A percentile compares a stretch with the other conserved stretches of the same genome.
Conservation (phyloP, 1,140 invertebrate genomes). For the Micrasema longulum region DNA sequence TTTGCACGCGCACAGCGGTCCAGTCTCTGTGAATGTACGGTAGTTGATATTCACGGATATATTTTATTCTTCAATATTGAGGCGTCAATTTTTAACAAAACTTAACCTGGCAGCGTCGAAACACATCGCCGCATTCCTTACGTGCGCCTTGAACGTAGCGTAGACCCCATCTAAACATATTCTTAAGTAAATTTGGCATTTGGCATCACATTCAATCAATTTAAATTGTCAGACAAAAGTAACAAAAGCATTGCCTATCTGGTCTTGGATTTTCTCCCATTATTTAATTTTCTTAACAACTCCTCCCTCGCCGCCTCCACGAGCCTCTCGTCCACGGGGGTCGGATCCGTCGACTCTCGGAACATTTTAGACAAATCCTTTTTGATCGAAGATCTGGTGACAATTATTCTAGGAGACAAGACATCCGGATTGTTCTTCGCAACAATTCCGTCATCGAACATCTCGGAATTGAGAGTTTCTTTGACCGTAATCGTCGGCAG, state of each 20-base stretch:
- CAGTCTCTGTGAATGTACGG: too few species aligned
- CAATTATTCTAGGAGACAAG: conserved; percentile 4
- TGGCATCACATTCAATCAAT: not conserved
- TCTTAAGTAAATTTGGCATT: not conserved
- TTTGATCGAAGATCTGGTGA: conserved; percentile 21
- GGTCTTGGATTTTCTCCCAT: conserved; percentile 4
- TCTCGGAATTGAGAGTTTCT: not conserved
- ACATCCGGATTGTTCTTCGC: not conserved
- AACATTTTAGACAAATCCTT: conserved; percentile 19
- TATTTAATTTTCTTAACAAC: conserved; percentile 11
- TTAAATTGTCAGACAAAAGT: not conserved
- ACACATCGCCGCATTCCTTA: too few species aligned
- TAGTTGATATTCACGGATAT: not conserved
- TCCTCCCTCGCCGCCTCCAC: conserved; percentile 8
- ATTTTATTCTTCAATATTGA: not conserved
- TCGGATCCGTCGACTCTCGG: not conserved
- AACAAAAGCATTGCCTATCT: conserved; percentile 13
- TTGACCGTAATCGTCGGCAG: not conserved
- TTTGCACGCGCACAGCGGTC: too few species aligned
- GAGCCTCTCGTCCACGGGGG: not conserved
- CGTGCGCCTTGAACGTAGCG: not conserved
- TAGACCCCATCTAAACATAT: not conserved
- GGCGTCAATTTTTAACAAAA: too few species aligned
- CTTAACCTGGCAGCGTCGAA: not conserved
- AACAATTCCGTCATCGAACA: too few species aligned